Evolutionary conservation across 2,797 vertebrate genomes (phyloP), one percentile per base, ranked within the genome.

Genomic region (Cossypha dichroa): DNA sequence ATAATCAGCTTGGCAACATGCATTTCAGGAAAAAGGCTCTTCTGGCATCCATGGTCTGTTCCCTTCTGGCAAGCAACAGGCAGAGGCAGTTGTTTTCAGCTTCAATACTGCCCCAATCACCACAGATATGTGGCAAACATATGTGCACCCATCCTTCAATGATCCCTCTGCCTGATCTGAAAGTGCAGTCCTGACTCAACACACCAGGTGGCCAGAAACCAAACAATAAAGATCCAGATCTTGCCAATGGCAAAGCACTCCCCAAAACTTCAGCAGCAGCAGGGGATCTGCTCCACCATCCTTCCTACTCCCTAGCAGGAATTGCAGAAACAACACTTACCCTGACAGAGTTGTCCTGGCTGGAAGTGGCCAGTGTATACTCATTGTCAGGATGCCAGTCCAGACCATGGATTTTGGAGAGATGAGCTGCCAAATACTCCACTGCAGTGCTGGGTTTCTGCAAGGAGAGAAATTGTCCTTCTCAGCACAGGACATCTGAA

Each of bases 341-440:
- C 98, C 98, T 98, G 83, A 99, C 99, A 2, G 99, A 99, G 97
- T 99, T 99, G 98, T 99, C 99, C 97, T 99, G 99, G 93, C 99
- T 99, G 80, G 99, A 99, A 6, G 99, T 99, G 77, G 99, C 99
- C 40, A 99, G 95, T 34, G 99, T 97, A 72, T 99, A 99, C 95
- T 99, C 99, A 5, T 99, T 99, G 96, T 99, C 99, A 2, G 99
- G 99, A 75, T 99, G 99, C 99, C 99, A 99, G 96, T 99, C 99
- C 45, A 99, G 98, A 69, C 99, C 99, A 0, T 99, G 99, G 97
- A 99, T 99, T 97, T 99, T 99, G 7, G 99, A 99, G 89, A 99
- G 98, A 95, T 99, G 99, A 78, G 99, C 99, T 12, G 99, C 99
- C 29, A 99, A 98, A 38, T 99, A 99, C 83, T 99, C 99, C 12